Percentiles rank a stretch among this genome's conserved stretches.
phyloP scores from a whole-genome alignment of 2,797 vertebrate genomes.

The Gymnoscopelus microlampas region DNA sequence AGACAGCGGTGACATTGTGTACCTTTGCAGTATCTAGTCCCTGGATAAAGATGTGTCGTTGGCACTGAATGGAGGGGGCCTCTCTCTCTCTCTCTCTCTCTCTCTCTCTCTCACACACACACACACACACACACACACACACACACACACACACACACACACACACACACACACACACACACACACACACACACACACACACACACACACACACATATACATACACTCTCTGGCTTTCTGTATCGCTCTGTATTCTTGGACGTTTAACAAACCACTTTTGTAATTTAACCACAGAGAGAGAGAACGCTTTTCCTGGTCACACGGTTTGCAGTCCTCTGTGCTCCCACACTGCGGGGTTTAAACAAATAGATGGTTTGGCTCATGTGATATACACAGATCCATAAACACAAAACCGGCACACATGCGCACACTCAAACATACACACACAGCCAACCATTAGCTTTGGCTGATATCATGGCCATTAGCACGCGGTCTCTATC shows the following conservation, averaged over 20 bases:
- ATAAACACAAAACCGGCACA: constrained; percentile 4
- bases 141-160: too few relatives aligned
- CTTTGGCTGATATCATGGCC: constrained; percentile 78
- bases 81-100: constrained; percentile 2
- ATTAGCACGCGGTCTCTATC: constrained; percentile 76
- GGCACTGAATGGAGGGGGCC: neutral
- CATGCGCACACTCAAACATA: constrained; percentile 42
- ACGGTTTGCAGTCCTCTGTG: constrained; percentile 18
- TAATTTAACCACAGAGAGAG: constrained; percentile 30
- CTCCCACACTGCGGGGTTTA: constrained; percentile 4
- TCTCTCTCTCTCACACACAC: neutral
- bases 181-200: too few relatives aligned
- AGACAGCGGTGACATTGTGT: constrained; percentile 68
- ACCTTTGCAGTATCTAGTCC: constrained; percentile 6
- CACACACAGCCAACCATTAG: constrained; percentile 72
- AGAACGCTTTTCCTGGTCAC: constrained; percentile 46
- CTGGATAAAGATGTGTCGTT: constrained; percentile 47
- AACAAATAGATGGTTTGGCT: constrained; percentile 18
- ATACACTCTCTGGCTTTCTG: neutral
- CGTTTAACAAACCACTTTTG: constrained; percentile 47
- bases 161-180: too few relatives aligned
- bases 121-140: too few relatives aligned
- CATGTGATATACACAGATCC: constrained; percentile 4
- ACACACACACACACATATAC: too few relatives aligned
- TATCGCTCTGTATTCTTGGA: neutral